These are phyloP conservation scores for Chromoteleia sp. DNA, from an alignment of 2,888 invertebrate species.

Conservation along the genomic window DNA sequence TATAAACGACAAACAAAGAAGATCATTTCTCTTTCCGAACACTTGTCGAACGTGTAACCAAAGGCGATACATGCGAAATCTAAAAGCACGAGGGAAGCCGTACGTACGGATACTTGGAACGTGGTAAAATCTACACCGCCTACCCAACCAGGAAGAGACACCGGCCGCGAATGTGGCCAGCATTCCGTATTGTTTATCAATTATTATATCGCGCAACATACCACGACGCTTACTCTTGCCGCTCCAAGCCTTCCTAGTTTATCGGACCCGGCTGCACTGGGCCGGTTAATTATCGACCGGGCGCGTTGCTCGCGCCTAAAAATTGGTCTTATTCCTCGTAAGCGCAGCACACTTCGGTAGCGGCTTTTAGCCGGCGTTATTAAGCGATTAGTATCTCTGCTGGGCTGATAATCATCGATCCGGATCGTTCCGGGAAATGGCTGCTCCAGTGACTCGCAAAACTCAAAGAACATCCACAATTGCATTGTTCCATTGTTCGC, in stretches of 20 bases:
- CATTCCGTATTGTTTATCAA: slow-evolving; percentile 77
- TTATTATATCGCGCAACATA: slow-evolving; percentile 72
- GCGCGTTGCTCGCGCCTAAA: slow-evolving; percentile 12
- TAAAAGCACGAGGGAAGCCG: slow-evolving; percentile 13
- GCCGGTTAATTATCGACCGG: slow-evolving; percentile 49
- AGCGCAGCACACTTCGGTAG: slow-evolving; percentile 6
- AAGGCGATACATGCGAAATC: slow-evolving; percentile 21
- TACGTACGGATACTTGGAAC: slow-evolving; percentile 51
- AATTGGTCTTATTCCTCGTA: slow-evolving; percentile 14
- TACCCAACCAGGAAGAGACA: slow-evolving; percentile 75
- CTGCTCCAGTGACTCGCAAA: slow-evolving; percentile 28
- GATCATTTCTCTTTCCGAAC: background rate
- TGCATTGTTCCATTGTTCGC: slow-evolving; percentile 35
- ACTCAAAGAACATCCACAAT: background rate
- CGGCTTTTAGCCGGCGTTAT: slow-evolving; percentile 17
- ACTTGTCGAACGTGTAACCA: slow-evolving; percentile 32
- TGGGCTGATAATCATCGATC: slow-evolving; percentile 41
- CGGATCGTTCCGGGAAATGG: slow-evolving; percentile 28
- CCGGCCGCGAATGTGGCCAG: slow-evolving; percentile 58
- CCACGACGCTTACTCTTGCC: slow-evolving; percentile 21
- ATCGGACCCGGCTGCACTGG: slow-evolving; percentile 25
- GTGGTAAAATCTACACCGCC: slow-evolving; percentile 72
- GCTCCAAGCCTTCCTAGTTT: slow-evolving; percentile 54
- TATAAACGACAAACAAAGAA: slow-evolving; percentile 1
- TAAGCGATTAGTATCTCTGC: slow-evolving; percentile 32